Evolutionary conservation across 2,113 vertebrate species (phyloP), one percentile per base, ranked within the genome.

Genomic region (Mirounga angustirostris): DNA sequence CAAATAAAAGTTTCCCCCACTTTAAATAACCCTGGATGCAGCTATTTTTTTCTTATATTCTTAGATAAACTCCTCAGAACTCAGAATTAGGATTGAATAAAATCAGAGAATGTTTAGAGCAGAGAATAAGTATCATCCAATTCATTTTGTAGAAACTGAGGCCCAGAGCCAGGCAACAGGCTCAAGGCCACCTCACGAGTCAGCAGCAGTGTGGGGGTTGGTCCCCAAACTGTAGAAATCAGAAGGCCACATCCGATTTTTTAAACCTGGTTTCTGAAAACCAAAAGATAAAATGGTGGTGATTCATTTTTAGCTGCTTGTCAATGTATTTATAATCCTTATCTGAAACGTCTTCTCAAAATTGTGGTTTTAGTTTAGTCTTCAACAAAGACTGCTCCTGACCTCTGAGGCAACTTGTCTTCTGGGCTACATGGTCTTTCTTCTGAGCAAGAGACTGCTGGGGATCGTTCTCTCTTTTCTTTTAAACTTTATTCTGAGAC

Each of bases 1-100:
- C 50, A 88, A 52, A 85, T 87, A 84, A 92, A 91, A 67, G 59
- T 67, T 91, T 95, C n/a, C 63, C 33, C 58, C 12, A 5, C 46
- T 94, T 96, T 84, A 40, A 73, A 65, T 88, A 74, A 83, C 12
- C 33, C 58, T 63, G 26, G 50, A 74, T 83, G 5, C 33, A 74
- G 43, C 8, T 43, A 10, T 52, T 87, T 67, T 67, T 76, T 22
- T 59, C 24, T 56, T 89, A 46, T 56, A 52, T n/a, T 93, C 33
- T 69, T 65, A 10, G 43, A 94, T 30, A 90, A 81, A 78, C 4
- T 63, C 18, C 58, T 78, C 30, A 65, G n/a, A 88, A 73, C 24
- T 61, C 33, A 84, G 15, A 28, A 36, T 50, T 33, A 71, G 24
- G 43, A 89, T 4, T 63, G 24, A 85, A 46, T 59, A 61, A 93